These are phyloP conservation scores for Bursaphelenchus okinawaensis DNA, from an alignment of 2,888 invertebrate species.

Conservation along the genomic window DNA sequence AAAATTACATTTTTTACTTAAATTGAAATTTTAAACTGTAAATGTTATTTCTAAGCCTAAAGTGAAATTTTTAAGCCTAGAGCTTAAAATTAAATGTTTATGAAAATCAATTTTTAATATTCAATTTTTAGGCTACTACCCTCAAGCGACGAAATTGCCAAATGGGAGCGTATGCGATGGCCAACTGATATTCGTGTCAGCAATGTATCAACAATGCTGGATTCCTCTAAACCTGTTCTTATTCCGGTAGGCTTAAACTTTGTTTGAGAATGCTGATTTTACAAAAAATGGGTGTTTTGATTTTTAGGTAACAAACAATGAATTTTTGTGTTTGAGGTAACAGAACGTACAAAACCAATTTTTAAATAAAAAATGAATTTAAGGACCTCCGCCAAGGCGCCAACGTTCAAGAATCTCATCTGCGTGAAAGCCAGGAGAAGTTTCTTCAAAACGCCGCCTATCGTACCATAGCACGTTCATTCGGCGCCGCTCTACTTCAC, in stretches of 20 bases:
- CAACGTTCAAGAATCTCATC: slow-evolving; percentile 20
- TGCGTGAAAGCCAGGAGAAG: slow-evolving; percentile 32
- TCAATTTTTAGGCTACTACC: slow-evolving; percentile 12
- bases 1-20: no score
- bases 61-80: no score
- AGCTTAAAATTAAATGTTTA: background rate
- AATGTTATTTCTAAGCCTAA: no score
- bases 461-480: slow-evolving; percentile 33
- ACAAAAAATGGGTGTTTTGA: background rate
- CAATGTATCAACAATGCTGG: slow-evolving; percentile 41
- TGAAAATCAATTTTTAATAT: background rate
- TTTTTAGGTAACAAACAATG: no score
- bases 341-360: no score
- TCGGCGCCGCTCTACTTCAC: slow-evolving; percentile 38
- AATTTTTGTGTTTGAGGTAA: no score
- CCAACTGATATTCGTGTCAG: slow-evolving; percentile 34
- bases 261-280: background rate
- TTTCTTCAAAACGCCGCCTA: slow-evolving; percentile 26
- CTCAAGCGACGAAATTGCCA: slow-evolving; percentile 8
- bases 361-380: no score
- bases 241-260: no score
- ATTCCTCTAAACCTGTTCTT: slow-evolving; percentile 33
- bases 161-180: slow-evolving; percentile 26
- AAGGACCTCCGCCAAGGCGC: background rate
- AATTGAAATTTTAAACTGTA: no score